Percentiles rank a stretch among this genome's conserved stretches.
Evolutionary conservation across 2,888 invertebrate species (phyloP).

Genomic region (Melipona bicolor): DNA sequence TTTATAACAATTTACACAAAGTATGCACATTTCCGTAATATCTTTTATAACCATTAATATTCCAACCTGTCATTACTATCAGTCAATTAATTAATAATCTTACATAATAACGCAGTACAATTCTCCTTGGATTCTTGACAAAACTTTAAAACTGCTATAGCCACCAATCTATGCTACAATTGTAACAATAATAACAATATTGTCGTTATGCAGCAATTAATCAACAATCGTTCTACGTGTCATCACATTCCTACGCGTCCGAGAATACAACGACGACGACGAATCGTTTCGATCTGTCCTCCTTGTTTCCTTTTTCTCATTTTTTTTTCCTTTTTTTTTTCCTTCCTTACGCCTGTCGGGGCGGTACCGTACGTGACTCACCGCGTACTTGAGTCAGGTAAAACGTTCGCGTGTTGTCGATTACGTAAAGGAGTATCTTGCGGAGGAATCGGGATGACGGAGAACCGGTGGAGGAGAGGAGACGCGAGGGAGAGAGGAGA

Average conservation of each 20-base stretch:
- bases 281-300: slow-evolving; percentile 20
- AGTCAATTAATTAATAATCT: too few species aligned
- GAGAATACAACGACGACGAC: neutral
- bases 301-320: neutral
- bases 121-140: too few species aligned
- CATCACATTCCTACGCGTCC: neutral
- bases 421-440: slow-evolving; percentile 66
- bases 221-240: neutral
- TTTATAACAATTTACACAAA: neutral
- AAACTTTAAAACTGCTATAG: too few species aligned
- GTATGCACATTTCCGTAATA: too few species aligned
- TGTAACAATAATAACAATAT: neutral
- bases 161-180: too few species aligned
- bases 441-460: slow-evolving; percentile 41
- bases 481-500: slow-evolving; percentile 6
- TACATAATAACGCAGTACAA: too few species aligned
- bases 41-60: too few species aligned
- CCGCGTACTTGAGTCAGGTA: slow-evolving; percentile 55
- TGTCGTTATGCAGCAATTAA: neutral
- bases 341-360: neutral
- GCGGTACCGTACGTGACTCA: slow-evolving; percentile 39
- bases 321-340: slow-evolving; percentile 17
- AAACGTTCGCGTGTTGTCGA: slow-evolving; percentile 69
- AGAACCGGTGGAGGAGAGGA: neutral
- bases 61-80: too few species aligned